phyloP scores from a whole-genome alignment of 2,113 vertebrate genomes.

The Dendropsophus ebraccatus region DNA sequence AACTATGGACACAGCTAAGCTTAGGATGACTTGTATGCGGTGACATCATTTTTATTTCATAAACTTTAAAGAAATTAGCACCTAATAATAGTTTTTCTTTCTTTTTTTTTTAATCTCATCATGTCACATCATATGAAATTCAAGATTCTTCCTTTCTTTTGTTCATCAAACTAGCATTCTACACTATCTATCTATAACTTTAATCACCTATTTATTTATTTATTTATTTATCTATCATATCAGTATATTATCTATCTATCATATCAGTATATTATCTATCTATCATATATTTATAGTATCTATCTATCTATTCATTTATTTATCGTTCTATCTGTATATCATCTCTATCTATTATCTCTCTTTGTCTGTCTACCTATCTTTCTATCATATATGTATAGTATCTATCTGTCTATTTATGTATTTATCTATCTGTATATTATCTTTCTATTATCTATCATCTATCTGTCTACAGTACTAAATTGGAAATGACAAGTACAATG shows the following conservation, averaged over 20 bases:
- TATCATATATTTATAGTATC: background rate
- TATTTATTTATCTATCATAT: too few species aligned
- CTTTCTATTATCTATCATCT: too few species aligned
- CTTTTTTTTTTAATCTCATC: too few species aligned
- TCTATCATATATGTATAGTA: too few species aligned
- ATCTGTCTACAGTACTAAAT: too few species aligned
- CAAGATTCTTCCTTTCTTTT: too few species aligned
- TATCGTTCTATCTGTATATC: background rate
- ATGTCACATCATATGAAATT: too few species aligned
- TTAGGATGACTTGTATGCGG: background rate
- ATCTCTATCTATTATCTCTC: background rate
- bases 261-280: background rate
- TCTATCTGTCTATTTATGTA: too few species aligned
- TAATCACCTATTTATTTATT: too few species aligned
- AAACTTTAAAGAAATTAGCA: background rate
- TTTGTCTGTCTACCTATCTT: background rate
- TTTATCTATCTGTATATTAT: too few species aligned
- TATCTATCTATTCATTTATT: background rate
- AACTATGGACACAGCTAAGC: background rate
- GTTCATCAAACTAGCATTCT: too few species aligned
- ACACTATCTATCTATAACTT: background rate
- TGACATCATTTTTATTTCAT: background rate
- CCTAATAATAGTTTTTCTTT: too few species aligned
- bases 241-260: background rate
- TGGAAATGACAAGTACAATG: background rate